These are phyloP conservation scores for Melanargia galathea DNA, from an alignment of 2,888 invertebrate species.

Conservation along the genomic window DNA sequence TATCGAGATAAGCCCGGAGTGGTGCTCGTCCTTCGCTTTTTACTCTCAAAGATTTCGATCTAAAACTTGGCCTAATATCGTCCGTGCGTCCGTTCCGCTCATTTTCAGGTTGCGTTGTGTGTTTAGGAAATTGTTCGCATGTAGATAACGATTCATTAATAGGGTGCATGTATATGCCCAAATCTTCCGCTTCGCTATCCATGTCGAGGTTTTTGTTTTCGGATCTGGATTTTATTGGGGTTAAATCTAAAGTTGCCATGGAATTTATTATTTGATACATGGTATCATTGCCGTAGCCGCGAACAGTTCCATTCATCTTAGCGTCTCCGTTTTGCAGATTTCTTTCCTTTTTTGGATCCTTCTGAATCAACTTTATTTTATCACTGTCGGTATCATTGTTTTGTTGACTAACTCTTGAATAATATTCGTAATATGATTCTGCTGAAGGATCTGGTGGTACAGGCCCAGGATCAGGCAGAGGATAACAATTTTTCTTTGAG, in stretches of 20 bases:
- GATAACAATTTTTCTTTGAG: conserved; percentile 68
- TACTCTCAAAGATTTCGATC: conserved; percentile 78
- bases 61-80: conserved; percentile 74
- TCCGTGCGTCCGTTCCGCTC: conserved; percentile 71
- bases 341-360: conserved; percentile 63
- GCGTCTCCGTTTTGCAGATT: conserved; percentile 43
- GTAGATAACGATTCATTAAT: conserved; percentile 72
- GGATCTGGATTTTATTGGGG: conserved; percentile 66
- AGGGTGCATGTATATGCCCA: conserved; percentile 74
- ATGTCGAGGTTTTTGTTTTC: conserved; percentile 62
- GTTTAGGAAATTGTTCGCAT: conserved; percentile 74
- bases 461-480: conserved; percentile 74
- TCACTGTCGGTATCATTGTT: conserved; percentile 77
- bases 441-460: conserved; percentile 74
- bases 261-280: conserved; percentile 76
- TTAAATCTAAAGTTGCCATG: conserved; percentile 75
- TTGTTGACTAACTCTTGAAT: conserved; percentile 78
- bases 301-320: conserved; percentile 43
- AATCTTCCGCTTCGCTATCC: conserved; percentile 74
- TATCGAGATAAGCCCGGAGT: conserved; percentile 69
- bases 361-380: conserved; percentile 71
- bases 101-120: conserved; percentile 65
- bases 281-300: conserved; percentile 53
- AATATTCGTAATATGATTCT: conserved; percentile 79
- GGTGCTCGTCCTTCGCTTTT: conserved; percentile 78